Conservation (phyloP, 2,797 vertebrate species). For the Scomberomorus guttatus region DNA sequence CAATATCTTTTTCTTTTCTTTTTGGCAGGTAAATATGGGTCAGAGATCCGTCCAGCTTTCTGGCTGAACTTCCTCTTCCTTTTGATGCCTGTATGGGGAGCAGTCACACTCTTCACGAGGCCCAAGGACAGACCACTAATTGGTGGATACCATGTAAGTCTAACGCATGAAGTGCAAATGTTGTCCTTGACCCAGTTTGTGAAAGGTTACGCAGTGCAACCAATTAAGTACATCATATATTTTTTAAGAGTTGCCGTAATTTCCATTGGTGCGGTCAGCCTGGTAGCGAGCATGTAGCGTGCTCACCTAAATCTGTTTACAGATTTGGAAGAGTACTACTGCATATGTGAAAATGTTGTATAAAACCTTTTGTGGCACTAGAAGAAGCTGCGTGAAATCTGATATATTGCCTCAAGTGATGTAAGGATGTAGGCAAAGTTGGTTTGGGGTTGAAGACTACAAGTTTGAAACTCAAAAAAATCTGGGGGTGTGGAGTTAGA, state of each 20-base stretch:
- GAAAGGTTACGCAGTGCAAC: constrained; percentile 1
- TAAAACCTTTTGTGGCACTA: too few species aligned
- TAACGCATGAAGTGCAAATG: constrained; percentile 1
- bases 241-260: background rate
- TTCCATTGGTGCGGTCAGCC: background rate
- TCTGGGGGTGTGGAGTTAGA: too few species aligned
- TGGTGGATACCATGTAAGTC: constrained; percentile 85
- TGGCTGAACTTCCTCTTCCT: constrained; percentile 91
- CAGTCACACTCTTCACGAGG: constrained; percentile 84
- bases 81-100: constrained; percentile 88
- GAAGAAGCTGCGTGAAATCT: too few species aligned
- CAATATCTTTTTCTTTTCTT: constrained; percentile 13
- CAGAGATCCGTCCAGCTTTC: constrained; percentile 89
- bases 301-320: constrained; percentile 1
- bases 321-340: too few species aligned
- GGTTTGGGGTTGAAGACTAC: too few species aligned
- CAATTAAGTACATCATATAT: background rate
- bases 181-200: constrained; percentile 1
- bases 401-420: too few species aligned
- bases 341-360: too few species aligned
- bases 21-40: constrained; percentile 91
- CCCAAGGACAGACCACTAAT: constrained; percentile 76
- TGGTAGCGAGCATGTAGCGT: background rate
- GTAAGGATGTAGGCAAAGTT: too few species aligned
- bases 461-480: too few species aligned